Base-by-base conservation (phyloP, 2,888 invertebrate genomes). In the Nasonovia ribisnigri region DNA sequence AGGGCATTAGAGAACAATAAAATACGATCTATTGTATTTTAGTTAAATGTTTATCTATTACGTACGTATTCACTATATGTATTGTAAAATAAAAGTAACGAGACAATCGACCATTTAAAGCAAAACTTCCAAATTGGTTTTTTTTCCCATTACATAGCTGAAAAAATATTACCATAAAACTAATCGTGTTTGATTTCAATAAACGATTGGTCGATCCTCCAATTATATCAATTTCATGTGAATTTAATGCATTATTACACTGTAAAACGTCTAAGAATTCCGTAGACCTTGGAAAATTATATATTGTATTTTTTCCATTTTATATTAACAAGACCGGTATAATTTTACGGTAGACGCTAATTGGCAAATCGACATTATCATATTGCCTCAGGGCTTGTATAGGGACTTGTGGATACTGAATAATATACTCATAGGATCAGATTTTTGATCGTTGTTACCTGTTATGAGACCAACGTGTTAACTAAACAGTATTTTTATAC, bases 1-100 rank as follows among this genome's bases (percentile, higher is more conserved):
- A 93, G 89, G 92, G 57, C 92, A 84, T 93, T 84, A 46, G 26
- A 54, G 77, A 57, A 93, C 92, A 93, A 93, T 88, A 46, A 84
- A 89, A 84, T 36, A 93, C 54, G 10, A 84, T 57, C 92, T 84
- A 84, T 89, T 84, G 88, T 89, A 89, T 60, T 84, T 84, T 42
- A 57, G 60, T 67, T 67, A 51, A 67, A 42, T 67, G 67, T 88
- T 88, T 42, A 42, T 88, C 46, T 67, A 54, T 84, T 91, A 54
- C 20, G 51, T n/a, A 67, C 24, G 60, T 46, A 90, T 67, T 77
- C 36, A 77, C 20, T 77, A 29, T 77, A 42, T 84, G 84, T 51
- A 84, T 77, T 26, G 29, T 51, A 29, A 90, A 42, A 67, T n/a
- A 16, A 67, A 67, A 43, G 84, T 26, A 51, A 77, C 16, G 42